phyloP scores from a whole-genome alignment of 1,140 invertebrate genomes.

The Ylistrum balloti region DNA sequence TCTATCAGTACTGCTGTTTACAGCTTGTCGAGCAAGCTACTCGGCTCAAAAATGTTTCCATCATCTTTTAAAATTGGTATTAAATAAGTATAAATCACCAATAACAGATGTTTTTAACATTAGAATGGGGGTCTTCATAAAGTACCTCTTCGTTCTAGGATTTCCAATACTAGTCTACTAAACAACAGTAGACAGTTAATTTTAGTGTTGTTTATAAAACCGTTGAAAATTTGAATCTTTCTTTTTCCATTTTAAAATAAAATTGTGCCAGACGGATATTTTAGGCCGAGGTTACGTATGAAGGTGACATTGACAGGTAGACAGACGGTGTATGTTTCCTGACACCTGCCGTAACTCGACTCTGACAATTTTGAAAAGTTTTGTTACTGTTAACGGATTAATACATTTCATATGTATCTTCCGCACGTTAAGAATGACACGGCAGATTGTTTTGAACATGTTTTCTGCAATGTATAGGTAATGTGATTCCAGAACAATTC shows the following conservation, averaged over 20 bases:
- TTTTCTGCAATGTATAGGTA: not conserved
- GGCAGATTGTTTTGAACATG: constrained; percentile 13
- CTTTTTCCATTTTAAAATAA: not conserved
- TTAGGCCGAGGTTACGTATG: not conserved
- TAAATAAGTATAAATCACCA: too few relatives aligned
- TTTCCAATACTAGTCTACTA: too few relatives aligned
- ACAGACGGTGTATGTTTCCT: not conserved
- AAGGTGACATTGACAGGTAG: constrained; percentile 33
- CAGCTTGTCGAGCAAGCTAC: too few relatives aligned
- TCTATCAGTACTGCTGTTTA: too few relatives aligned
- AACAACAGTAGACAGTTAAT: too few relatives aligned
- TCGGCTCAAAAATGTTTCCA: too few relatives aligned
- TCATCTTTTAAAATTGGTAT: too few relatives aligned
- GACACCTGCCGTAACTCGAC: not conserved
- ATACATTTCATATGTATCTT: not conserved
- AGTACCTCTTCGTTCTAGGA: too few relatives aligned
- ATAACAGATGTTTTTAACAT: too few relatives aligned
- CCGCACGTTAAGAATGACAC: not conserved
- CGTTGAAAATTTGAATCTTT: not conserved
- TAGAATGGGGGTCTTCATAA: too few relatives aligned
- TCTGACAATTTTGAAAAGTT: not conserved
- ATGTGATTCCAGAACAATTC: not conserved
- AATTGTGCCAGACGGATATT: constrained; percentile 26
- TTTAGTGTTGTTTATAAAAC: not conserved
- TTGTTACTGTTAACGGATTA: constrained; percentile 1